Evolutionary conservation across 2,797 vertebrate species (phyloP), one percentile per base, ranked within the genome.

Genomic region (Galagoides demidoff): DNA sequence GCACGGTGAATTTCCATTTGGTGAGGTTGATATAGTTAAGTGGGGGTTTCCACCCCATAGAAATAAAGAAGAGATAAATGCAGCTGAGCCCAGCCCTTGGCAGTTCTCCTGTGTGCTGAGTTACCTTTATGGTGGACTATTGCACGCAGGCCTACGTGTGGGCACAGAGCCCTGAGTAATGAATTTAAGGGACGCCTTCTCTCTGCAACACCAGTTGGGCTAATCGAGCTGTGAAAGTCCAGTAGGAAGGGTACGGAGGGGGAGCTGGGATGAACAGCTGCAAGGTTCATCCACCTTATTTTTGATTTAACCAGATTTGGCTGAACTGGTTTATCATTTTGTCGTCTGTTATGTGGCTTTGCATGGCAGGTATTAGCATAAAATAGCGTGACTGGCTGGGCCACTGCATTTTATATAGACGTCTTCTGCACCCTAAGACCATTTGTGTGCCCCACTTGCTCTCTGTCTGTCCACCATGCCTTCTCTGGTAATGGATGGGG

Each of bases 311-410:
- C 70, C 2, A 0, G 5, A 37, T 91, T 63, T 7, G 84, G 37
- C 63, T 57, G 63, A 37, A 31, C 5, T 39, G 37, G 31, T 57
- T 55, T 0, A 23, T 76, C 49, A n/a, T 29, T 16, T 34, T 45
- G 34, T 11, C 20, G 2, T 73, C 22, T 22, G 25, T 34, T 4
- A 13, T 37, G 0, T 23, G 7, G 52, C 49, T 13, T 39, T n/a
- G 6, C 0, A 1, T 27, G 20, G 25, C 34, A 0, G 31, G 13
- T 7, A 0, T 49, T 31, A n/a, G 12, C 19, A 7, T 6, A 55
- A 70, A 9, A 23, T 20, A 12, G 76, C 6, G 16, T 43, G 55
- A 5, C 17, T 1, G 17, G 27, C 14, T 19, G 37, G 4, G 5
- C 31, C n/a, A 5, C 1, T 3, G 76, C 25, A 12, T 87, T 68